Conservation (phyloP, 2,888 invertebrate species). For the Drosophila bunnanda region DNA sequence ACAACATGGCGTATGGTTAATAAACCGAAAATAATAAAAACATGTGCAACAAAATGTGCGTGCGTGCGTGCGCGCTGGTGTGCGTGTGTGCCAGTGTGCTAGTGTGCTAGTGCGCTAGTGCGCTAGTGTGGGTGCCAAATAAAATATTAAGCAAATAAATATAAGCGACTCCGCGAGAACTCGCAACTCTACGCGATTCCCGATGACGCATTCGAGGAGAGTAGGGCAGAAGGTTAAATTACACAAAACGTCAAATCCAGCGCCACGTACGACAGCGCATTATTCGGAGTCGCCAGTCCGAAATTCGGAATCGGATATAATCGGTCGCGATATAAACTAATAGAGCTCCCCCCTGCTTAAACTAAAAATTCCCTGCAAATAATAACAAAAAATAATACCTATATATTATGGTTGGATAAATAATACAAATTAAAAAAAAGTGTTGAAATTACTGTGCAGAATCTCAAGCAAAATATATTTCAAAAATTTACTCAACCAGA, state of each 20-base stretch:
- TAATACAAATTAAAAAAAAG: conserved; percentile 3
- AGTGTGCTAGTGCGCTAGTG: conserved; percentile 19
- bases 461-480: conserved; percentile 25
- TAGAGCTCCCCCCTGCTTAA: not conserved
- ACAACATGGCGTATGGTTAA: conserved; percentile 69
- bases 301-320: conserved; percentile 51
- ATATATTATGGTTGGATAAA: not conserved
- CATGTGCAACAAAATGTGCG: conserved; percentile 43
- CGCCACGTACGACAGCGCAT: conserved; percentile 69
- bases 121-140: conserved; percentile 53
- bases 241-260: conserved; percentile 62
- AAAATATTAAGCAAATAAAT: conserved; percentile 66
- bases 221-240: conserved; percentile 72
- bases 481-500: conserved; percentile 43
- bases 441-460: conserved; percentile 4
- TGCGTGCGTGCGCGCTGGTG: conserved; percentile 35
- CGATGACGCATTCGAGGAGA: conserved; percentile 82
- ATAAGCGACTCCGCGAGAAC: conserved; percentile 35
- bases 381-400: not conserved
- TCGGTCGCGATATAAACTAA: conserved; percentile 49
- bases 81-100: conserved; percentile 11
- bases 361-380: not conserved
- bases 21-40: conserved; percentile 31
- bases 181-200: conserved; percentile 53
- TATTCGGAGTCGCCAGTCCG: conserved; percentile 56